phyloP scores from a whole-genome alignment of 2,797 vertebrate species.

The Phalanger gymnotis region DNA sequence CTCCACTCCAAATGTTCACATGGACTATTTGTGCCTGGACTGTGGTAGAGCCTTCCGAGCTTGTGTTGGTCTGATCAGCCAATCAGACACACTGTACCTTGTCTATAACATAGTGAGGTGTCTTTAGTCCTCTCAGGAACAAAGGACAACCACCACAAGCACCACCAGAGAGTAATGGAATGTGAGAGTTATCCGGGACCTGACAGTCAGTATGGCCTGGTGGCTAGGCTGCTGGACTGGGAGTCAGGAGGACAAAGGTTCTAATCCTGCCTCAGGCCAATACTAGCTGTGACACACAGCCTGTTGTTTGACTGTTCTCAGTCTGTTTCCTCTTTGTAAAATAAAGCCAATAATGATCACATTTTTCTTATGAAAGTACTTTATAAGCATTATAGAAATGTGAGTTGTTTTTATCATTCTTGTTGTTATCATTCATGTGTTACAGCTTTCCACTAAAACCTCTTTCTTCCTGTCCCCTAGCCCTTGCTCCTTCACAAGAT shows the following conservation, averaged over 20 bases:
- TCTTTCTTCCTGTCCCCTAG: background rate
- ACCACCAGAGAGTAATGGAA: too few species aligned
- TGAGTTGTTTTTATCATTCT: background rate
- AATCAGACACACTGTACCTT: too few species aligned
- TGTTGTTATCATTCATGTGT: background rate
- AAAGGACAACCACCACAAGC: background rate
- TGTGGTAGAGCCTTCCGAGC: background rate
- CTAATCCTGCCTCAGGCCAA: background rate
- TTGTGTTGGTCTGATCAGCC: too few species aligned
- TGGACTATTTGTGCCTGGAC: too few species aligned
- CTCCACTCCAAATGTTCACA: background rate
- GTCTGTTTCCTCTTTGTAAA: background rate
- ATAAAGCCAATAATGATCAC: background rate
- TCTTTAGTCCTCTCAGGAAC: background rate
- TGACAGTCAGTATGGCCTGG: background rate
- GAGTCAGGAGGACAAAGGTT: background rate
- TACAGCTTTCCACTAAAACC: background rate
- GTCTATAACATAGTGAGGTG: too few species aligned
- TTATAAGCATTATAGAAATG: background rate
- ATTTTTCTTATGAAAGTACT: background rate
- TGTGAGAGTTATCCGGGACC: background rate
- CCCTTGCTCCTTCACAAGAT: background rate
- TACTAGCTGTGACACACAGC: background rate
- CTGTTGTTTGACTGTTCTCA: background rate
- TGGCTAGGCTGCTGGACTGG: background rate